A percentile compares a stretch with the other conserved stretches of the same genome.
phyloP scores from a whole-genome alignment of 2,888 invertebrate species.

The Acronicta alni region DNA sequence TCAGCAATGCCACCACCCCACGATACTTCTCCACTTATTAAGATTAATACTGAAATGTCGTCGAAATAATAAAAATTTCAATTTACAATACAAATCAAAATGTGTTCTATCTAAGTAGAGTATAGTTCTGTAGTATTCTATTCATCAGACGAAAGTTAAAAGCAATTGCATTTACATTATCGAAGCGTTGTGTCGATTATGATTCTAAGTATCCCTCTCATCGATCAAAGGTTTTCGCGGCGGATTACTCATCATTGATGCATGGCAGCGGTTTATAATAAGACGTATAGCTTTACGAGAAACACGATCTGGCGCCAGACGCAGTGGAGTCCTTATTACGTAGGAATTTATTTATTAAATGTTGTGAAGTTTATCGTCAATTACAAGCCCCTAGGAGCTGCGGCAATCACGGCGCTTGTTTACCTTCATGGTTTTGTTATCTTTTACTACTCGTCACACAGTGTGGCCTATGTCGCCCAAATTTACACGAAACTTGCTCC shows the following conservation, averaged over 20 bases:
- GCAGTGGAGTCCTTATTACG: conserved; percentile 23
- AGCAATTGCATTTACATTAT: conserved; percentile 39
- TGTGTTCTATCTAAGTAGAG: conserved; percentile 19
- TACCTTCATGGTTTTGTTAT: conserved; percentile 53
- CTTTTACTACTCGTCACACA: conserved; percentile 35
- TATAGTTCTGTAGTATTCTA: conserved; percentile 3
- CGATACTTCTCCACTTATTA: conserved; percentile 61
- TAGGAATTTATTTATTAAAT: conserved; percentile 30
- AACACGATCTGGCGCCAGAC: conserved; percentile 72
- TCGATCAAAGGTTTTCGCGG: conserved; percentile 57
- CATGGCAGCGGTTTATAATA: conserved; percentile 64
- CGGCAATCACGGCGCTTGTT: conserved; percentile 29
- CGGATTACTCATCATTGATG: conserved; percentile 67
- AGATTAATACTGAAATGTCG: conserved; percentile 50
- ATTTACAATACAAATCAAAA: conserved; percentile 29
- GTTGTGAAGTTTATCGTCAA: conserved; percentile 47
- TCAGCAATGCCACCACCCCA: conserved; percentile 62
- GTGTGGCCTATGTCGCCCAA: conserved; percentile 19
- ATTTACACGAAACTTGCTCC: conserved; percentile 38
- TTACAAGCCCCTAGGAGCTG: conserved; percentile 28
- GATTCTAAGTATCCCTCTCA: conserved; percentile 35
- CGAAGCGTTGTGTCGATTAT: conserved; percentile 36
- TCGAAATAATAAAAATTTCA: conserved; percentile 44
- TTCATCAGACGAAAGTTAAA: conserved; percentile 23
- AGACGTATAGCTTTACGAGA: conserved; percentile 56